phyloP scores from a whole-genome alignment of 2,888 invertebrate species.

The Andrena praecox region DNA sequence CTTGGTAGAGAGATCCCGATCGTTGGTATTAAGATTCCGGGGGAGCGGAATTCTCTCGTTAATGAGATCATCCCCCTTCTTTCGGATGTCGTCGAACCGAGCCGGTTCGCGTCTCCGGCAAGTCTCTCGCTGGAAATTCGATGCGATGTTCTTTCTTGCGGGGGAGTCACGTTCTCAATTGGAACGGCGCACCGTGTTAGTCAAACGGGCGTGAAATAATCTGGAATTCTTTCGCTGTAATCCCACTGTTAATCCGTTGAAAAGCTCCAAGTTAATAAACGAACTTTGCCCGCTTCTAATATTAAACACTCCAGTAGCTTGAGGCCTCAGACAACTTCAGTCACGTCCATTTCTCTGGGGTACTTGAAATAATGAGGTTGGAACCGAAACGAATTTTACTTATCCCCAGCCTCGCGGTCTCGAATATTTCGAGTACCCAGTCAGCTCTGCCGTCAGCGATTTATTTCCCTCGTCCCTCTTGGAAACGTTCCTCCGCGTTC shows the following conservation, averaged over 20 bases:
- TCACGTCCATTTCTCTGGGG: too few species aligned
- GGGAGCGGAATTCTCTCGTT: conserved; percentile 6
- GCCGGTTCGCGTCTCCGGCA: not conserved
- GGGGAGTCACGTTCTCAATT: not conserved
- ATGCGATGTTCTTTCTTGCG: not conserved
- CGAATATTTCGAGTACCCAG: not conserved
- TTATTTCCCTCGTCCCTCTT: not conserved
- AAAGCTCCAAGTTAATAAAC: too few species aligned
- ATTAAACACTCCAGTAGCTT: too few species aligned
- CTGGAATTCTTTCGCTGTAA: not conserved
- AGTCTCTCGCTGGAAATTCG: not conserved
- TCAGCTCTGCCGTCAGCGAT: not conserved
- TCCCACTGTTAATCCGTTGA: too few species aligned
- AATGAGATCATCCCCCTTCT: conserved; percentile 15
- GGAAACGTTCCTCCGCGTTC: not conserved
- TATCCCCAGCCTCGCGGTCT: not conserved
- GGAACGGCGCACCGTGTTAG: not conserved
- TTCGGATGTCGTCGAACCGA: not conserved
- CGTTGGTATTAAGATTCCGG: conserved; percentile 18
- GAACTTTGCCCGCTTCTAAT: too few species aligned
- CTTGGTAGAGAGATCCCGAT: conserved; percentile 3
- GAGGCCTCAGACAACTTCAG: too few species aligned
- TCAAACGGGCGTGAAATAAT: not conserved
- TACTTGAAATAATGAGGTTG: not conserved
- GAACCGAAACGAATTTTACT: not conserved